Percentiles rank a stretch among this genome's conserved stretches.
These are phyloP conservation scores for Onychostruthus taczanowskii DNA, from an alignment of 2,113 vertebrate genomes.

Conservation along the genomic window DNA sequence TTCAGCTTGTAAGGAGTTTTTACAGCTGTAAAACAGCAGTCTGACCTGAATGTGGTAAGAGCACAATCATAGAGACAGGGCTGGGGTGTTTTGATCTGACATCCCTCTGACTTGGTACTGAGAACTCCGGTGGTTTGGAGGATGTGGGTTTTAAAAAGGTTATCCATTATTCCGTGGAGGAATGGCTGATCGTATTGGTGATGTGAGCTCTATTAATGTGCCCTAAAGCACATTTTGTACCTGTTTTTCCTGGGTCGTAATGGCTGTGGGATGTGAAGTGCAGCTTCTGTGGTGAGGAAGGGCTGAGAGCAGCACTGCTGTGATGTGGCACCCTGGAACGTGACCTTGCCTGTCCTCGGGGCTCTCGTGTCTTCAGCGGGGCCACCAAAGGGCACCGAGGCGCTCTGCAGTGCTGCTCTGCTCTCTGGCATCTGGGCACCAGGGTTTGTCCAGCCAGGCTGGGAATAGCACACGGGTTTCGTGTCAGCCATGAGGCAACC, in stretches of 20 bases:
- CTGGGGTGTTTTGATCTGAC: neutral
- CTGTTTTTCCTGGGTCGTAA: neutral
- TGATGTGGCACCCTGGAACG: neutral
- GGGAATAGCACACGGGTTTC: neutral
- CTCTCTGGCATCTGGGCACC: neutral
- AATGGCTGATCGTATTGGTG: neutral
- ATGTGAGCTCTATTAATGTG: neutral
- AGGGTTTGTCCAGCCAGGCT: neutral
- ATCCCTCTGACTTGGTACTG: neutral
- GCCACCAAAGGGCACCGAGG: neutral
- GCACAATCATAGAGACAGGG: neutral
- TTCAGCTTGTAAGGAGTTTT: neutral
- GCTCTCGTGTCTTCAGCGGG: neutral
- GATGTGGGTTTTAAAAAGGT: slow-evolving; percentile 26
- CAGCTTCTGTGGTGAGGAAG: neutral
- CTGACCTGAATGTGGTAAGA: neutral
- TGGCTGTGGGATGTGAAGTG: slow-evolving; percentile 14
- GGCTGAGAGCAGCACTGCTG: neutral
- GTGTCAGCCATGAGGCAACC: neutral
- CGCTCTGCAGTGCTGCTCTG: neutral
- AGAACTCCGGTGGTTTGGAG: neutral
- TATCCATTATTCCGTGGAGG: neutral
- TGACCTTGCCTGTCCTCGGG: neutral
- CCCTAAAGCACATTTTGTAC: neutral
- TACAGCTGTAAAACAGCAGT: neutral